phyloP scores from a whole-genome alignment of 1,140 invertebrate genomes.

The Aphelinus certus region DNA sequence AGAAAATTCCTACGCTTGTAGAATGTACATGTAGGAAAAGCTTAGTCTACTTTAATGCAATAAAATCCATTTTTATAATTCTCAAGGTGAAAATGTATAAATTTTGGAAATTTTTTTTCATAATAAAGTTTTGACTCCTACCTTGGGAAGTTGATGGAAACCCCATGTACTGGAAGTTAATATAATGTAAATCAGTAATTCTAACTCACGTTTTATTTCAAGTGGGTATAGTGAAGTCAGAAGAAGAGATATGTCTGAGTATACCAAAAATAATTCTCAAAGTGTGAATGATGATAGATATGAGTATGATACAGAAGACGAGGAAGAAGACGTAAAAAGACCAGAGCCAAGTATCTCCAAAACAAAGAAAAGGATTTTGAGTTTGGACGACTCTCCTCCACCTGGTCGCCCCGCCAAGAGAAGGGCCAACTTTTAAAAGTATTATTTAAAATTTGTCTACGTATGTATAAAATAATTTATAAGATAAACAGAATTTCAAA shows the following conservation, averaged over 20 bases:
- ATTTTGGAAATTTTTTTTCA: no score
- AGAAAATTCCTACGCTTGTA: no score
- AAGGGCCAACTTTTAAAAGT: neutral
- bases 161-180: no score
- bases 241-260: constrained; percentile 24
- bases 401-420: neutral
- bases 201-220: neutral
- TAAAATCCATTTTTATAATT: neutral
- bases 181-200: no score
- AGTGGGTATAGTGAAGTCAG: constrained; percentile 35
- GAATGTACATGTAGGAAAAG: no score
- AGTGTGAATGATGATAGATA: neutral
- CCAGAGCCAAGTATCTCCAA: neutral
- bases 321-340: neutral
- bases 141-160: no score
- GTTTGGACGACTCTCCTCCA: neutral
- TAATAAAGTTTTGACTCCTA: no score
- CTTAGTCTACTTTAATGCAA: neutral
- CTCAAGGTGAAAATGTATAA: no score
- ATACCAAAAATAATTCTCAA: constrained; percentile 13
- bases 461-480: no score
- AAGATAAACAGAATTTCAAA: no score
- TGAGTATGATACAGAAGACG: constrained; percentile 4
- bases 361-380: constrained; percentile 12
- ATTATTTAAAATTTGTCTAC: no score